phyloP scores from a whole-genome alignment of 1,140 invertebrate species.

The Nasonia giraulti region DNA sequence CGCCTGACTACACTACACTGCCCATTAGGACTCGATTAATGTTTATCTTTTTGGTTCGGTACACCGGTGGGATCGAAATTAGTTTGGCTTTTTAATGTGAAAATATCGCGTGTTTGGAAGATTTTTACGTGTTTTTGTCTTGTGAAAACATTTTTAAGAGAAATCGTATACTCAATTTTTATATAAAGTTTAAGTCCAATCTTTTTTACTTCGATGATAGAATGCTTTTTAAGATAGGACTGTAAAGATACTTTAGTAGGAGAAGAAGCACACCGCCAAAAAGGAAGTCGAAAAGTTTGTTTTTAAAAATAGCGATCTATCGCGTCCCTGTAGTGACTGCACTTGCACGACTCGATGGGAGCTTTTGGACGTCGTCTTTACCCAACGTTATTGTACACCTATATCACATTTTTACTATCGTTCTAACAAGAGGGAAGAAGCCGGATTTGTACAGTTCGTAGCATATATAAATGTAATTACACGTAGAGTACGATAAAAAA shows the following conservation, averaged over 20 bases:
- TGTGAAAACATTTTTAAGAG: background rate
- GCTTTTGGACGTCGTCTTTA: constrained; percentile 8
- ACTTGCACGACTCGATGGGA: background rate
- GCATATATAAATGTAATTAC: background rate
- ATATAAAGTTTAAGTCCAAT: too few relatives aligned
- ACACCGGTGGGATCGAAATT: background rate
- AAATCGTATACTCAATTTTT: background rate
- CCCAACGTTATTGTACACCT: background rate
- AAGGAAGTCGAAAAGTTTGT: background rate
- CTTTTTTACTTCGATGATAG: background rate
- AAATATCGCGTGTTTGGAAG: background rate
- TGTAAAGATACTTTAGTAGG: background rate
- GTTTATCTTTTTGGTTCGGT: background rate
- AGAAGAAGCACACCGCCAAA: background rate
- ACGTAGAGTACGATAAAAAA: constrained; percentile 26
- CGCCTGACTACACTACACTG: background rate
- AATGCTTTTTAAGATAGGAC: background rate
- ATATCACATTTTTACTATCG: constrained; percentile 39
- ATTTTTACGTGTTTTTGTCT: background rate
- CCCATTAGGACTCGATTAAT: constrained; percentile 9
- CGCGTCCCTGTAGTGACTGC: background rate
- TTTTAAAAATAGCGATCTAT: constrained; percentile 3
- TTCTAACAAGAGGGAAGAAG: background rate
- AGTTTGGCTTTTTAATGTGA: background rate
- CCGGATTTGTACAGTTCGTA: constrained; percentile 30